A percentile compares a stretch with the other conserved stretches of the same genome.
phyloP scores from a whole-genome alignment of 2,888 invertebrate species.

The Thera obeliscata region DNA sequence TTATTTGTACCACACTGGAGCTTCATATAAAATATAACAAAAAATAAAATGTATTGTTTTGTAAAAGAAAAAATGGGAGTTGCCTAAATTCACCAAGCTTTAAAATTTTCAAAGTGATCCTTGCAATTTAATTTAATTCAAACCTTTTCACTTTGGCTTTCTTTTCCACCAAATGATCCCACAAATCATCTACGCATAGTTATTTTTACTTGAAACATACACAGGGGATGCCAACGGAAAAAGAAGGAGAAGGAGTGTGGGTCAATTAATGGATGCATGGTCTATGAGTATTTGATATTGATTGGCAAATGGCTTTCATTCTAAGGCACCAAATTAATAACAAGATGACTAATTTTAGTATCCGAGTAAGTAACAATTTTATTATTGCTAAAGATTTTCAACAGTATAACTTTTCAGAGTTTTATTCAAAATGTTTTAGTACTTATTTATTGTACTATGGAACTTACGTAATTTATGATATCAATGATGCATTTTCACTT shows the following conservation, averaged over 20 bases:
- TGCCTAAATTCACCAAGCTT: too few species aligned
- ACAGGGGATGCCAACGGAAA: too few species aligned
- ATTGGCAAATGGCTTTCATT: constrained; percentile 1
- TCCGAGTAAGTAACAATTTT: constrained; percentile 22
- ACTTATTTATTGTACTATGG: constrained; percentile 23
- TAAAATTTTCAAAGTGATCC: too few species aligned
- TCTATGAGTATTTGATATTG: constrained; percentile 30
- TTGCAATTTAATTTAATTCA: too few species aligned
- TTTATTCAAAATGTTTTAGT: constrained; percentile 25
- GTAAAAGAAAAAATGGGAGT: too few species aligned
- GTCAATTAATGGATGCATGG: constrained; percentile 16
- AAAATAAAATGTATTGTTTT: too few species aligned
- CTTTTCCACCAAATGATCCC: too few species aligned
- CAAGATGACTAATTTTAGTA: constrained; percentile 18
- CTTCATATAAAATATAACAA: background rate
- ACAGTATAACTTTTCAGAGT: constrained; percentile 31
- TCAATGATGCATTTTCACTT: constrained; percentile 69
- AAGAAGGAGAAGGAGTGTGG: background rate
- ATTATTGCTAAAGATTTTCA: constrained; percentile 31
- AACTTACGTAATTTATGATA: constrained; percentile 56
- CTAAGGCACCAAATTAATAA: constrained; percentile 29
- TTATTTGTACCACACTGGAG: constrained; percentile 1
- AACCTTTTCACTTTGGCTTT: too few species aligned
- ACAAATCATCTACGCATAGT: too few species aligned
- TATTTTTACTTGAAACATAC: too few species aligned